phyloP scores from a whole-genome alignment of 2,888 invertebrate species.

The Cactoblastis cactorum region DNA sequence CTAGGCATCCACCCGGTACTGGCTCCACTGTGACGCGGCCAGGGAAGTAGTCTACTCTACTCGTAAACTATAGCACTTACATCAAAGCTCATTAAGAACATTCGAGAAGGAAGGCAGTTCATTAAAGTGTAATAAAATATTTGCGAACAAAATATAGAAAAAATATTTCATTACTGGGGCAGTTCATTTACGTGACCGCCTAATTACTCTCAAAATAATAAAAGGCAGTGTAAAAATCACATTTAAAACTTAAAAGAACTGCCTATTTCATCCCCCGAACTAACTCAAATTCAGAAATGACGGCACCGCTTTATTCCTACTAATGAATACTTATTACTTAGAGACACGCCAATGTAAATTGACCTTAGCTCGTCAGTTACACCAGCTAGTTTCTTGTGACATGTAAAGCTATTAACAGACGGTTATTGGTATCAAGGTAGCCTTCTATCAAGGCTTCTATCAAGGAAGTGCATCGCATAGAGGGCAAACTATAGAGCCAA shows the following conservation, averaged over 20 bases:
- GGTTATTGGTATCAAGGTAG: too few relatives aligned
- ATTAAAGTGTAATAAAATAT: conserved; percentile 35
- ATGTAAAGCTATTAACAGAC: conserved; percentile 27
- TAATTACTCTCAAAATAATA: conserved; percentile 35
- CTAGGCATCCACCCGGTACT: conserved; percentile 26
- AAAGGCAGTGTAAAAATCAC: conserved; percentile 41
- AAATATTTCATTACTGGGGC: conserved; percentile 38
- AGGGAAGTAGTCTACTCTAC: conserved; percentile 66
- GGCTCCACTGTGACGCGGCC: conserved; percentile 66
- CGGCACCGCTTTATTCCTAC: conserved; percentile 67
- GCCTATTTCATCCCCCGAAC: conserved; percentile 59
- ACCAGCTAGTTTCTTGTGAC: conserved; percentile 47
- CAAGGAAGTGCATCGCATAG: too few relatives aligned
- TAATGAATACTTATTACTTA: conserved; percentile 71
- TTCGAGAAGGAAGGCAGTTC: conserved; percentile 68
- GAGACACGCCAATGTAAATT: conserved; percentile 55
- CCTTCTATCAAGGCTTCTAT: too few relatives aligned
- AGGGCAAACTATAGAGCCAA: too few relatives aligned
- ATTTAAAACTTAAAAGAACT: conserved; percentile 52
- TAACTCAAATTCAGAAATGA: conserved; percentile 76
- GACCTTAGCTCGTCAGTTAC: conserved; percentile 33
- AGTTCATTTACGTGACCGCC: conserved; percentile 38
- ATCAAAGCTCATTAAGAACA: conserved; percentile 54
- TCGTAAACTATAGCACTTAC: conserved; percentile 54
- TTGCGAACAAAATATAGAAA: conserved; percentile 30